Base-by-base conservation (phyloP, 2,888 invertebrate genomes). In the Sycophila texana region DNA sequence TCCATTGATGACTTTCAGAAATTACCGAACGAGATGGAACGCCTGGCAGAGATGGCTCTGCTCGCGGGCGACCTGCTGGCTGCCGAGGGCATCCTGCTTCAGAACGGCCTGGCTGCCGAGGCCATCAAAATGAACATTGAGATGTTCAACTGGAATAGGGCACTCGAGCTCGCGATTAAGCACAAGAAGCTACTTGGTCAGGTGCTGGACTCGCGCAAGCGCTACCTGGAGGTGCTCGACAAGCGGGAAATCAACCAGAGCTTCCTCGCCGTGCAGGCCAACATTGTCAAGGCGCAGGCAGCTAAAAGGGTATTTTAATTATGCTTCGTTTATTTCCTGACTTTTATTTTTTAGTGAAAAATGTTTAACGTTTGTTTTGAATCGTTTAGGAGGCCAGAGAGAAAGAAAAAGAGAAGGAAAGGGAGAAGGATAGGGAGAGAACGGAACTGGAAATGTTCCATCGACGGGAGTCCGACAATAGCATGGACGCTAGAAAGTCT, bases 101-200 rank as follows among this genome's bases (percentile, higher is more conserved):
- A 94, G 87, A 94, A 94, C 84, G 94, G 94, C 61, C 91, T 94
- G 83, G 91, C 93, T 39, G 94, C 94, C 86, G 92, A 95, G 86
- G 95, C 96, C 4, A 94, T 96, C 85, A 93, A 94, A 90, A 92
- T 94, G 55, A 95, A 95, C 88, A 91, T 95, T 18, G 92, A 93
- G 84, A 91, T 94, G 82, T 95, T 95, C 87, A 94, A 94, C 84
- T 96, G 96, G 95, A 94, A 93, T 84, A 94, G 96, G 86, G 95
- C 96, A 1, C 89, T 96, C 74, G 95, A 96, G 85, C 89, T 96
- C 81, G 95, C 95, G 0, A 88, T 94, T 4, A 95, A 95, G 86
- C 94, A 95, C 88, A 94, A 95, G 87, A 93, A 93, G 4, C 93
- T 95, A 85, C 91, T 95, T 20, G 95, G 95, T 84, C 94, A 94